Conservation (phyloP, 2,797 vertebrate species). For the Diplodus puntazzo region DNA sequence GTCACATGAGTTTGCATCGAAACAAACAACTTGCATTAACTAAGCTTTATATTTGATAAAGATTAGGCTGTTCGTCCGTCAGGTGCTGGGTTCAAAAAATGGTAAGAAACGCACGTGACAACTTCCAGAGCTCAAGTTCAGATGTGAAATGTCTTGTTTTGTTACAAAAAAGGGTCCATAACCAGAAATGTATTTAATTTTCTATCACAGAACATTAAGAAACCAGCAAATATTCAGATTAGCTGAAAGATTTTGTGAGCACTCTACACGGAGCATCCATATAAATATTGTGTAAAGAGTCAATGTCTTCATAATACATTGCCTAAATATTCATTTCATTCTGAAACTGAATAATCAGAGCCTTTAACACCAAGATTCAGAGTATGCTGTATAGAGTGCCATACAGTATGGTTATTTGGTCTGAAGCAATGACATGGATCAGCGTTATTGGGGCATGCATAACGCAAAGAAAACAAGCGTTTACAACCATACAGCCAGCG, state of each 20-base stretch:
- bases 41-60: neutral
- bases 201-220: neutral
- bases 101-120: neutral
- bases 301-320: neutral
- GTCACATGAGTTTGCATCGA: neutral
- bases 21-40: neutral
- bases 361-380: neutral
- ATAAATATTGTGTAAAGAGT: neutral
- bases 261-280: neutral
- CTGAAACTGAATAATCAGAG: neutral
- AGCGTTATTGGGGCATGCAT: constrained; percentile 69
- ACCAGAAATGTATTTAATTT: no score
- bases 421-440: constrained; percentile 19
- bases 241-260: neutral
- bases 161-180: neutral
- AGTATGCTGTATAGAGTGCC: neutral
- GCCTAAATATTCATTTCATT: neutral
- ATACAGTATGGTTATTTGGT: constrained; percentile 12
- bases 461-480: constrained; percentile 78
- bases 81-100: neutral
- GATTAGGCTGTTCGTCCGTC: neutral
- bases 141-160: neutral
- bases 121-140: neutral
- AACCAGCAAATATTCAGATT: neutral
- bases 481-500: constrained; percentile 49